Evolutionary conservation across 64 coral and sea anemone species (phyloP).

Genomic region (Porites australiensis): DNA sequence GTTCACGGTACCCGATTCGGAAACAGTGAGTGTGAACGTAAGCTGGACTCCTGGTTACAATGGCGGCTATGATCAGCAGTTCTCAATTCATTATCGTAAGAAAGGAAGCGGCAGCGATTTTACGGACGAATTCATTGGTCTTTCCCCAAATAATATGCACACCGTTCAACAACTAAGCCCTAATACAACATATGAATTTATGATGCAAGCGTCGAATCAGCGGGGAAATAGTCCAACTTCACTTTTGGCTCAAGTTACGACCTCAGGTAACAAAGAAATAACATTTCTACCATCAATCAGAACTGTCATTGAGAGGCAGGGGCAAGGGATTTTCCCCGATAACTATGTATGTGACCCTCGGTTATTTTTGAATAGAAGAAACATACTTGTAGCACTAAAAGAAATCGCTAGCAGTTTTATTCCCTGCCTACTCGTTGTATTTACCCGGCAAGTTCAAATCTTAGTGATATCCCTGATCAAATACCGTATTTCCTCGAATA

Average conservation of each 20-base stretch:
- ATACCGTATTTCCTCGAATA: no score
- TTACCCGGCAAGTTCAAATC: no score
- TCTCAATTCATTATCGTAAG: slow-evolving; percentile 64
- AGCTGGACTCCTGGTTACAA: slow-evolving; percentile 88
- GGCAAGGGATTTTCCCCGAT: no score
- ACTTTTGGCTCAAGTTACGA: slow-evolving; percentile 4
- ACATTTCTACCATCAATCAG: no score
- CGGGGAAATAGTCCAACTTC: slow-evolving; percentile 43
- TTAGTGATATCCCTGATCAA: no score
- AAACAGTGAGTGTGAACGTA: slow-evolving; percentile 75
- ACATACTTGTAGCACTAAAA: no score
- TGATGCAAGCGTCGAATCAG: slow-evolving; percentile 62
- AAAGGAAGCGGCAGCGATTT: neutral
- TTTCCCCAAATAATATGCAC: slow-evolving; percentile 18
- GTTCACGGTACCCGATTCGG: slow-evolving; percentile 30
- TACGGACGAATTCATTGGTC: slow-evolving; percentile 29
- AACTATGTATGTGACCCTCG: no score
- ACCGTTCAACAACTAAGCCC: slow-evolving; percentile 63
- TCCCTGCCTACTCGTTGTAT: no score
- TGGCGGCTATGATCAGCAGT: slow-evolving; percentile 72
- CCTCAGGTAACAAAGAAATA: slow-evolving; percentile 44
- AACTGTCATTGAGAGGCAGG: no score
- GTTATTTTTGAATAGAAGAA: no score
- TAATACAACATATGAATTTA: slow-evolving; percentile 68
- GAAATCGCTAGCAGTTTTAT: no score